Conservation (phyloP, 2,113 vertebrate genomes). For the Alaudala cheleensis region DNA sequence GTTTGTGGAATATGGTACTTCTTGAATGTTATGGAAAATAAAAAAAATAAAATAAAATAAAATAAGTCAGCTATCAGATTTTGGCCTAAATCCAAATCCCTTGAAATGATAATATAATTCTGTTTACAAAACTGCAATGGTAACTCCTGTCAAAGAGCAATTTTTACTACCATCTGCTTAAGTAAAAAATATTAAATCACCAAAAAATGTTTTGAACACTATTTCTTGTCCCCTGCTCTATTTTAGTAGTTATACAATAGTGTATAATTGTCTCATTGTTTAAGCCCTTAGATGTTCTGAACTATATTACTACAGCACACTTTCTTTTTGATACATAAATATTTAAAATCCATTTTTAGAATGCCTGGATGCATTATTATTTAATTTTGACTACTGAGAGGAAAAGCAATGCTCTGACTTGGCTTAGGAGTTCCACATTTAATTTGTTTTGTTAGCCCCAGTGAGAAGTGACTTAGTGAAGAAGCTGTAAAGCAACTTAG, state of each 20-base stretch:
- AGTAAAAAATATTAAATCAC: neutral
- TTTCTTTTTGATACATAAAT: neutral
- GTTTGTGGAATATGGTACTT: neutral
- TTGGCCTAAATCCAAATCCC: neutral
- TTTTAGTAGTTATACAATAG: neutral
- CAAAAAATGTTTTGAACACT: neutral
- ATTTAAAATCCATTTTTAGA: neutral
- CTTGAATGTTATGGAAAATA: neutral
- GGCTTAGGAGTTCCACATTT: neutral
- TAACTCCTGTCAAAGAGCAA: neutral
- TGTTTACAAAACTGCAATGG: neutral
- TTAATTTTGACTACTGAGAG: neutral
- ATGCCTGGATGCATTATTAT: neutral
- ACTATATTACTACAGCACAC: neutral
- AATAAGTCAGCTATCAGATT: neutral
- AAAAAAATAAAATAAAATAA: neutral
- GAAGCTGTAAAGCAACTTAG: neutral
- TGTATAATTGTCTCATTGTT: neutral
- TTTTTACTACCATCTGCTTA: neutral
- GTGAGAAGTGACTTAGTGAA: neutral
- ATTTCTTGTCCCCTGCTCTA: neutral
- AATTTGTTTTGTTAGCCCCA: conserved; percentile 6
- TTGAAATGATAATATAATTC: neutral
- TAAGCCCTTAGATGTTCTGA: neutral
- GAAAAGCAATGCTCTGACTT: conserved; percentile 1